phyloP scores from a whole-genome alignment of 2,888 invertebrate genomes.

The Calephelis perditalis region DNA sequence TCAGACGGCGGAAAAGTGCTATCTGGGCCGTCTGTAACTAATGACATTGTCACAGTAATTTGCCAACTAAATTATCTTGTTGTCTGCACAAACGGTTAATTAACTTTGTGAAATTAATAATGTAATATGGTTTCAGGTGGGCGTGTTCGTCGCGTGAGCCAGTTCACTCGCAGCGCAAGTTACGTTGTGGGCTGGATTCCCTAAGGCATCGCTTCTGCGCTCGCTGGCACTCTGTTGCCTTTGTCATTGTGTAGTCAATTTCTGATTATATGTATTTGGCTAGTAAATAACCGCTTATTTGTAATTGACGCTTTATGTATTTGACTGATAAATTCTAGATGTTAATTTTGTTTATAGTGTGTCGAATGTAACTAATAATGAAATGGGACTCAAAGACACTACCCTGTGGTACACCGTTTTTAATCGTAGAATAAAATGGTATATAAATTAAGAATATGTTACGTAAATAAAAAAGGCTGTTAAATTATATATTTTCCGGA shows the following conservation, averaged over 20 bases:
- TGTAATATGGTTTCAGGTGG: constrained; percentile 68
- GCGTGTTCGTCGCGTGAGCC: constrained; percentile 88
- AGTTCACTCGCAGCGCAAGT: constrained; percentile 85
- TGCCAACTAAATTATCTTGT: no score
- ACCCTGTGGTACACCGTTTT: background rate
- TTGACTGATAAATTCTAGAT: constrained; percentile 8
- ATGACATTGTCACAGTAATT: no score
- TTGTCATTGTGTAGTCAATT: constrained; percentile 40
- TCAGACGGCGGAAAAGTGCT: no score
- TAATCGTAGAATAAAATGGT: background rate
- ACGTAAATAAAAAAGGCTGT: no score
- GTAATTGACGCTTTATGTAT: background rate
- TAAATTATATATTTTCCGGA: no score
- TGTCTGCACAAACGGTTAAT: no score
- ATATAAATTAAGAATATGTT: background rate
- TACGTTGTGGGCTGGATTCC: constrained; percentile 86
- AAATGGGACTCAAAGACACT: background rate
- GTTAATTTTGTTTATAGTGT: background rate
- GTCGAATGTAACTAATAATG: background rate
- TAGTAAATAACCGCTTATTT: background rate
- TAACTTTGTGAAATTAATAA: constrained; percentile 1
- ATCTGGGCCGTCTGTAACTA: no score
- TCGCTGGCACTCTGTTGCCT: constrained; percentile 33
- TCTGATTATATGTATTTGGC: background rate
- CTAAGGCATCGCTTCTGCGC: constrained; percentile 36